A percentile compares a stretch with the other conserved stretches of the same genome.
Conservation (phyloP, 2,113 vertebrate species). For the Urocynchramus pylzowi region DNA sequence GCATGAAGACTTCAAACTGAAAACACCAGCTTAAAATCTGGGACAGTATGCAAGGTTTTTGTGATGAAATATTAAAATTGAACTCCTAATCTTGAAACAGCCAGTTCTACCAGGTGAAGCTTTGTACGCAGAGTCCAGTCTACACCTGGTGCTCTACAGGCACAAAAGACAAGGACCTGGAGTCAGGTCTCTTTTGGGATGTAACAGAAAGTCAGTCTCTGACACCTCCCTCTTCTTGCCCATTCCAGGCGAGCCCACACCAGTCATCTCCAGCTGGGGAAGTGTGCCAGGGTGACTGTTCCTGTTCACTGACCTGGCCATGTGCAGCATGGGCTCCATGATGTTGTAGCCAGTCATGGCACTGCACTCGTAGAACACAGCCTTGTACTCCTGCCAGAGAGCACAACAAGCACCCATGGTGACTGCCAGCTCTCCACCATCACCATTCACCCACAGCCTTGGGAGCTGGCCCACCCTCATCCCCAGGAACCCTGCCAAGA, state of each 20-base stretch:
- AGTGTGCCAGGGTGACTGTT: not conserved
- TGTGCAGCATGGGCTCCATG: slow-evolving; percentile 74
- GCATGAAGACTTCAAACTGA: not conserved
- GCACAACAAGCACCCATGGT: not conserved
- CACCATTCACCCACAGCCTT: not conserved
- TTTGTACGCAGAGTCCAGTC: not conserved
- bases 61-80: not conserved
- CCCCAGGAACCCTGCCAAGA: not conserved
- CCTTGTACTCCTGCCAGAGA: slow-evolving; percentile 76
- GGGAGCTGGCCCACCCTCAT: not conserved
- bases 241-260: not conserved
- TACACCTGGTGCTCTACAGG: not conserved
- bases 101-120: not conserved
- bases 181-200: not conserved
- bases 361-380: slow-evolving; percentile 84
- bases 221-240: not conserved
- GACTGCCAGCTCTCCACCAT: not conserved
- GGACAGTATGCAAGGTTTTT: not conserved
- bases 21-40: not conserved
- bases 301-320: slow-evolving; percentile 72
- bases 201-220: not conserved
- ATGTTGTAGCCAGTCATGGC: slow-evolving; percentile 75
- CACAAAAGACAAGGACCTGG: not conserved
- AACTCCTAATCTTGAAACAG: not conserved
- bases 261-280: not conserved